Evolutionary conservation across 2,113 vertebrate genomes (phyloP).

Genomic region (Indicator indicator): DNA sequence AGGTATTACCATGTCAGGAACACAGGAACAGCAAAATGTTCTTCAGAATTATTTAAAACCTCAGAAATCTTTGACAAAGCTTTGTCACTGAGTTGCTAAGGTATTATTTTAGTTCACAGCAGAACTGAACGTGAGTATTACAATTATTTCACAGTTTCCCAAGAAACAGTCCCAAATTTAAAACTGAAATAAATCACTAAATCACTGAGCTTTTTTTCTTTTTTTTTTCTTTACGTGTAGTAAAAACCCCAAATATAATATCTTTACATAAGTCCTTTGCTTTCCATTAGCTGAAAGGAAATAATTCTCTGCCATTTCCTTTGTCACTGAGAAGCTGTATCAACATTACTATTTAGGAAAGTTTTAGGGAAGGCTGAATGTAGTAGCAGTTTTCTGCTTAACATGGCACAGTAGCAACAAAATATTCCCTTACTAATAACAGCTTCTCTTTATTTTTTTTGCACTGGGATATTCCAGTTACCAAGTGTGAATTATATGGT

Average conservation of each 20-base stretch:
- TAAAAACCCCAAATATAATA: neutral
- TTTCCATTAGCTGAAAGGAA: neutral
- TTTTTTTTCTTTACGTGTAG: neutral
- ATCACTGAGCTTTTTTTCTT: neutral
- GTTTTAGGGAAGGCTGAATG: conserved; percentile 3
- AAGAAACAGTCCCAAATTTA: neutral
- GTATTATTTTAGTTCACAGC: neutral
- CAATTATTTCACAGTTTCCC: neutral
- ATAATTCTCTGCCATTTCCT: neutral
- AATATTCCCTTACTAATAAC: conserved; percentile 51
- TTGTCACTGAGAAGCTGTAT: neutral
- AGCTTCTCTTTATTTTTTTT: conserved; percentile 55
- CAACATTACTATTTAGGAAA: neutral
- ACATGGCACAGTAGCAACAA: neutral
- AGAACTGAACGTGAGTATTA: neutral
- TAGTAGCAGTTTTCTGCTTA: conserved; percentile 34
- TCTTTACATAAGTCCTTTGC: neutral
- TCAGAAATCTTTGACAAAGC: neutral
- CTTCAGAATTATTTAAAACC: neutral
- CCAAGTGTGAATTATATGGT: neutral
- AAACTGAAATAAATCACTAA: neutral
- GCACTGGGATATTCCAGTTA: conserved; percentile 22
- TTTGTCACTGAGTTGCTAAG: neutral
- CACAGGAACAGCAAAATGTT: neutral
- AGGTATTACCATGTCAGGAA: neutral